Evolutionary conservation across 1,140 invertebrate species (phyloP).

Genomic region (Brachionus rotundiformis): DNA sequence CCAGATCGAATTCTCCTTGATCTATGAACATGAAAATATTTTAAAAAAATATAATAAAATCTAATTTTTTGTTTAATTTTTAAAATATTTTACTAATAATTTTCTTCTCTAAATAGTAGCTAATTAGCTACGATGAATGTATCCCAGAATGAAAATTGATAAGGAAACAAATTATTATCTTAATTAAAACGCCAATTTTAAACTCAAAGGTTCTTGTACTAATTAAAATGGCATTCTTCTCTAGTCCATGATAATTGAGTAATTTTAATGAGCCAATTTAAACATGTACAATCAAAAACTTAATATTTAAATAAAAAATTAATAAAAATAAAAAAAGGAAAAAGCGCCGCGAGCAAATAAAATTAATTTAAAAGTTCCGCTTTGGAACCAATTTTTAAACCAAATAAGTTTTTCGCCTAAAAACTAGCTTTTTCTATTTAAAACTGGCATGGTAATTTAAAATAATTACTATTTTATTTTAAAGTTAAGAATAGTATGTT

Average conservation of each 20-base stretch:
- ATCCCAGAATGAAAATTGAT: not conserved
- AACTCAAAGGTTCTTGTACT: not conserved
- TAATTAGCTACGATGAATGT: constrained; percentile 7
- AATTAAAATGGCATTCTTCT: not conserved
- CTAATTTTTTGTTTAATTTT: too few relatives aligned
- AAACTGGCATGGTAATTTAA: not conserved
- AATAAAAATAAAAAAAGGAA: not conserved
- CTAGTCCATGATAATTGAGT: not conserved
- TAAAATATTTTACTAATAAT: not conserved
- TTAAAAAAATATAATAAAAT: too few relatives aligned
- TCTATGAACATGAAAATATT: not conserved
- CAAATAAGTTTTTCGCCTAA: not conserved
- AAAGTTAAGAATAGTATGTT: not conserved
- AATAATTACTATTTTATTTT: not conserved
- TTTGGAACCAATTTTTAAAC: too few relatives aligned
- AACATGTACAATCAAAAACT: not conserved
- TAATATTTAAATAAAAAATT: constrained; percentile 10
- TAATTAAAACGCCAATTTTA: not conserved
- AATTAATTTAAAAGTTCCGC: not conserved
- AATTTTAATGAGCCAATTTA: constrained; percentile 9
- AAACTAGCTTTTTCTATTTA: not conserved
- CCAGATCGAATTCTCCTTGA: not conserved
- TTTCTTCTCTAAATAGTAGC: not conserved
- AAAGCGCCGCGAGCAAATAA: not conserved
- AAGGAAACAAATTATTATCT: constrained; percentile 2